phyloP scores from a whole-genome alignment of 2,888 invertebrate genomes.

The Coelogynopora nodosa region DNA sequence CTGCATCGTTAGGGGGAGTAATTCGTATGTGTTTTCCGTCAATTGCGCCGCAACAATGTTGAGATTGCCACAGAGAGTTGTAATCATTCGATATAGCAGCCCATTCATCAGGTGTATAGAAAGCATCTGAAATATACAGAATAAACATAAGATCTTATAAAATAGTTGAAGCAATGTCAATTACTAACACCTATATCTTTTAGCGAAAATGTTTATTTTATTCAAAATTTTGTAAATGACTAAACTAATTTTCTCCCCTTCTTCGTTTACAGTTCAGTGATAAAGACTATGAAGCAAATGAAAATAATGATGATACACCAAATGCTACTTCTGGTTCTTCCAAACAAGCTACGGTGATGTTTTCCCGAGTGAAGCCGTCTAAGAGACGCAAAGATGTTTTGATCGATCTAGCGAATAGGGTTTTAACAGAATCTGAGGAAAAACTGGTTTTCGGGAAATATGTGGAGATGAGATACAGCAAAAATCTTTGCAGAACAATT shows the following conservation, averaged over 20 bases:
- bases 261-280: not conserved
- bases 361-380: too few relatives aligned
- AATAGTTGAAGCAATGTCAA: not conserved
- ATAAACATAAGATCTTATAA: not conserved
- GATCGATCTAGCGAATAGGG: too few relatives aligned
- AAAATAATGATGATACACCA: too few relatives aligned
- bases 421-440: too few relatives aligned
- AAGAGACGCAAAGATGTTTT: too few relatives aligned
- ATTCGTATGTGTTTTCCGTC: not conserved
- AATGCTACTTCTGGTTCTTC: too few relatives aligned
- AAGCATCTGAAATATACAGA: not conserved
- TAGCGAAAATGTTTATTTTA: not conserved
- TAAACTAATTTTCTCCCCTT: not conserved
- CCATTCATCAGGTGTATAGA: not conserved
- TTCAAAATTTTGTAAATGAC: not conserved
- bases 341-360: too few relatives aligned
- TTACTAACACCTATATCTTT: not conserved
- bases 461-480: too few relatives aligned
- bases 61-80: not conserved
- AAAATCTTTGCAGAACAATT: too few relatives aligned
- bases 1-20: not conserved
- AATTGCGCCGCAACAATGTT: not conserved
- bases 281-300: not conserved
- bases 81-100: not conserved
- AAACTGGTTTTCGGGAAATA: too few relatives aligned